phyloP scores from a whole-genome alignment of 2,888 invertebrate species.

The Dione juno region DNA sequence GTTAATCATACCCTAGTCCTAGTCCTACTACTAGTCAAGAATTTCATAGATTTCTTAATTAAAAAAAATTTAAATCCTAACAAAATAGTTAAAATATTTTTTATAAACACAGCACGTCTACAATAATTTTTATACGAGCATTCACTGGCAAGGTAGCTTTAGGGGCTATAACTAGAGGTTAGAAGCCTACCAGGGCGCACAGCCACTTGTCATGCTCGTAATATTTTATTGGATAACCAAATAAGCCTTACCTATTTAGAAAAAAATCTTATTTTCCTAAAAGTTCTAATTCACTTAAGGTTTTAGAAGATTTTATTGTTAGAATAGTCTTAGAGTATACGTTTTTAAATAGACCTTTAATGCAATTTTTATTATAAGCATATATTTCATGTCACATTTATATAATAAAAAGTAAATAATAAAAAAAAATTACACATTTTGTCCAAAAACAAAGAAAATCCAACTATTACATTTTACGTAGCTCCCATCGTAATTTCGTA shows the following conservation, averaged over 20 bases:
- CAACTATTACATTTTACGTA: slow-evolving; percentile 38
- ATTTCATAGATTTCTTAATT: no score
- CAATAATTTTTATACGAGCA: slow-evolving; percentile 24
- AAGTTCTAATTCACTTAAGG: slow-evolving; percentile 30
- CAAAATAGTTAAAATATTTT: background rate
- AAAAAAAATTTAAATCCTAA: no score
- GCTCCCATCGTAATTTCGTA: slow-evolving; percentile 9
- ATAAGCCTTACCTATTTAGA: slow-evolving; percentile 71
- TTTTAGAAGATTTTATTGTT: slow-evolving; percentile 29
- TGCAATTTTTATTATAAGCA: no score
- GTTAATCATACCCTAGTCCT: no score
- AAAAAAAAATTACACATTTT: slow-evolving; percentile 37
- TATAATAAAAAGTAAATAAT: background rate
- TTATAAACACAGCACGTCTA: background rate
- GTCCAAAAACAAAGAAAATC: background rate
- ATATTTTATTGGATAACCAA: slow-evolving; percentile 83
- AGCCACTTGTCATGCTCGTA: slow-evolving; percentile 80
- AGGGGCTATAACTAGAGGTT: slow-evolving; percentile 68
- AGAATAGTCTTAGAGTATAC: no score
- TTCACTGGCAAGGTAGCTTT: slow-evolving; percentile 54
- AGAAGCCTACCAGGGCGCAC: slow-evolving; percentile 65
- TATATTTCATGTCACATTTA: background rate
- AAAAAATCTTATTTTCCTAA: slow-evolving; percentile 55
- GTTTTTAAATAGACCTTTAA: no score
- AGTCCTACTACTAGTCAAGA: no score